Conservation (phyloP, 1,140 invertebrate species). For the Drosophila ohnishii region DNA sequence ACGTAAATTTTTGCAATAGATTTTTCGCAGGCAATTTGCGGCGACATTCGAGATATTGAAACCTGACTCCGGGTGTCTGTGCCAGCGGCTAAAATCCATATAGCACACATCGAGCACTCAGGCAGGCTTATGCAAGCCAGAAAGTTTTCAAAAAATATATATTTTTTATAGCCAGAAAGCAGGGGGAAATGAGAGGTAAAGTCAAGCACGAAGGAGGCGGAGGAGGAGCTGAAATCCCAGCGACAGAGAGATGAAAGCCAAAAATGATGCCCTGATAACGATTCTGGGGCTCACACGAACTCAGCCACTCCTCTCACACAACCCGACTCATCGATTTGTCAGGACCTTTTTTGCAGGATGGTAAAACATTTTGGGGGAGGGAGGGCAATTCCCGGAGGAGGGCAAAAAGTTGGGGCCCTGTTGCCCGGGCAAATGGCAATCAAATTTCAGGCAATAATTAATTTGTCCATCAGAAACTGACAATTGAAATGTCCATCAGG, state of each 20-base stretch:
- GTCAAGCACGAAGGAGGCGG: not conserved
- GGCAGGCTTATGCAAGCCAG: constrained; percentile 34
- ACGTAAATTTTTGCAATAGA: constrained; percentile 36
- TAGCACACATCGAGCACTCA: constrained; percentile 30
- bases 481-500: constrained; percentile 36
- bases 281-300: constrained; percentile 29
- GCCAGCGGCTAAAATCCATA: constrained; percentile 10
- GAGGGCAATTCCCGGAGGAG: not conserved
- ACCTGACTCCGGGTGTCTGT: constrained; percentile 20
- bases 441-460: constrained; percentile 47
- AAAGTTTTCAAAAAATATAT: constrained; percentile 40
- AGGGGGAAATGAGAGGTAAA: not conserved
- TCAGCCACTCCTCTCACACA: constrained; percentile 15
- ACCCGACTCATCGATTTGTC: constrained; percentile 49
- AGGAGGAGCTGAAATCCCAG: constrained; percentile 12
- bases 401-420: constrained; percentile 19
- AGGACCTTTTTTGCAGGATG: constrained; percentile 22
- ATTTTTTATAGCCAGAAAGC: constrained; percentile 27
- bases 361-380: not conserved
- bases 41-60: constrained; percentile 29
- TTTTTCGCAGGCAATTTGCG: constrained; percentile 44
- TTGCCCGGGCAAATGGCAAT: constrained; percentile 33
- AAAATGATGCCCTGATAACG: constrained; percentile 48
- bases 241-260: constrained; percentile 47
- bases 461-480: constrained; percentile 46